Evolutionary conservation across 2,888 invertebrate species (phyloP), one percentile per base, ranked within the genome.

Genomic region (Latrodectus elegans): DNA sequence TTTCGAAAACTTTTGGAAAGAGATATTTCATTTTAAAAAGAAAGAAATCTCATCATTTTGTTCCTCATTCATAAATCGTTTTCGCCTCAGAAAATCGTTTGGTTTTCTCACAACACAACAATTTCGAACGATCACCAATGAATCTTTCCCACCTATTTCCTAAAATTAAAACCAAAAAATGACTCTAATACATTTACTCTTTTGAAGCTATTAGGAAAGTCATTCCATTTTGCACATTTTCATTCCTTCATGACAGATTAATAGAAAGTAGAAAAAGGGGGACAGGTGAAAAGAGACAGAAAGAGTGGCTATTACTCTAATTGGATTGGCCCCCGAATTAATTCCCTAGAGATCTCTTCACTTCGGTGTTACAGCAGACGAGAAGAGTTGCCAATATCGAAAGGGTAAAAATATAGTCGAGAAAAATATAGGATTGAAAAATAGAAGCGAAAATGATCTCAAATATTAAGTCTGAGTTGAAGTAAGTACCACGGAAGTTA

Each of bases 211-310:
- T 87, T 82, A 87, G 81, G 53, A 38, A 67, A 77, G 81, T 60
- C 81, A 73, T 72, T 76, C 71, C 38, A 70, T 49, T 75, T 74
- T 70, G 79, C 52, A 73, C 65, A 75, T 60, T 80, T 67, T 80
- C 76, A 49, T 38, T 77, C 77, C 81, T 87, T 87, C 75, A 87
- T 87, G 86, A 87, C 86, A 81, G 86, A 87, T 87, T 87, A 87
- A 87, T 87, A 87, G 85, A 68, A 68, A 79, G 77, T 65, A 71
- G 84, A 65, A 77, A 72, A 73, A 71, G 83, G 38, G 80, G 78
- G 68, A 70, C 52, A 80, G 65, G 53, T 77, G 81, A 81, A 76
- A 60, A 67, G 80, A 64, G 73, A 79, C 72, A 79, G 72, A 73
- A 71, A 74, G 71, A 74, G 79, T 52, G 17, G 77, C 86, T 87